Evolutionary conservation across 1,140 invertebrate genomes (phyloP).

Genomic region (Magallana ariakensis): DNA sequence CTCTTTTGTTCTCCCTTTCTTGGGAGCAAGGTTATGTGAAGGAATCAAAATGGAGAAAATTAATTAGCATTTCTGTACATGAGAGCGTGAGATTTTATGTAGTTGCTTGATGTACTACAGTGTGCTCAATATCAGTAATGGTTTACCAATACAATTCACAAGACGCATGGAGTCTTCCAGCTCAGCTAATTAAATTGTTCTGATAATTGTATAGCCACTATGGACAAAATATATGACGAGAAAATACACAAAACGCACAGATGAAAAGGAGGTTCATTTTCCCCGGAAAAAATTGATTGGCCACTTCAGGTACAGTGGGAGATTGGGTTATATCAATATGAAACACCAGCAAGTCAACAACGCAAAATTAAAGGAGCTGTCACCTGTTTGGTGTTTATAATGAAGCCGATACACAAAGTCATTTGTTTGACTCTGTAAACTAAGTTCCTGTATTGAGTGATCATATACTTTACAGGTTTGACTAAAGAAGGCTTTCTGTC

Average conservation of each 20-base stretch:
- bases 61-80: slow-evolving; percentile 28
- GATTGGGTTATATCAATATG: slow-evolving; percentile 21
- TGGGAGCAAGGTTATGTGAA: neutral
- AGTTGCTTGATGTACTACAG: neutral
- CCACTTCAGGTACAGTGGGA: slow-evolving; percentile 29
- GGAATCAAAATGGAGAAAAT: neutral
- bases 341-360: slow-evolving; percentile 9
- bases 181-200: slow-evolving; percentile 4
- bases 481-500: neutral
- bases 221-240: neutral
- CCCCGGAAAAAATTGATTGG: slow-evolving; percentile 2
- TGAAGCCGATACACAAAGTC: slow-evolving; percentile 26
- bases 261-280: slow-evolving; percentile 7
- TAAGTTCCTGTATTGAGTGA: slow-evolving; percentile 16
- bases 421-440: slow-evolving; percentile 27
- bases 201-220: slow-evolving; percentile 13
- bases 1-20: neutral
- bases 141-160: slow-evolving; percentile 12
- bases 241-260: neutral
- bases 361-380: slow-evolving; percentile 11
- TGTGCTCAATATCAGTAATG: slow-evolving; percentile 12
- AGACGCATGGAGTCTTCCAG: neutral
- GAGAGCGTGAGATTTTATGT: neutral
- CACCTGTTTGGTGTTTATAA: slow-evolving; percentile 22
- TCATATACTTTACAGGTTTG: slow-evolving; percentile 11